Evolutionary conservation across 2,888 invertebrate species (phyloP).

Genomic region (Clunio marinus): DNA sequence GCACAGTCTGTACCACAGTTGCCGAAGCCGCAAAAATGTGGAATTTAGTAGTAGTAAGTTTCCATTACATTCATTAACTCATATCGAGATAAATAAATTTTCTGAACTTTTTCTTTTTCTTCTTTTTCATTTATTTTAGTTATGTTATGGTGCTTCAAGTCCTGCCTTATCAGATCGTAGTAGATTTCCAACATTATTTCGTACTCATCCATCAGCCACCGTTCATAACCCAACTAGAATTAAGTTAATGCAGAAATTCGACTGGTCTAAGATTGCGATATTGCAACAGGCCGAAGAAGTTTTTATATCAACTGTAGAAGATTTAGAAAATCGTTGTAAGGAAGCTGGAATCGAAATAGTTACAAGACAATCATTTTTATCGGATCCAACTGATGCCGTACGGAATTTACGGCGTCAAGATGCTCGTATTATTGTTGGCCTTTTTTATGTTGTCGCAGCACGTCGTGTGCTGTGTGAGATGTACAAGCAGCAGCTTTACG

Average conservation of each 20-base stretch:
- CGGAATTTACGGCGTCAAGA: constrained; percentile 91
- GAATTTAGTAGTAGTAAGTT: constrained; percentile 95
- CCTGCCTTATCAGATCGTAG: constrained; percentile 96
- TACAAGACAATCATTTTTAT: constrained; percentile 92
- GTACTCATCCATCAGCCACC: constrained; percentile 98
- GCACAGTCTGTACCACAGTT: constrained; percentile 97
- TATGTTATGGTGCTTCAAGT: constrained; percentile 98
- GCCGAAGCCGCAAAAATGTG: constrained; percentile 99
- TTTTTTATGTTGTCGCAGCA: constrained; percentile 98
- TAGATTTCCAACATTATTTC: constrained; percentile 95
- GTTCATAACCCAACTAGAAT: constrained; percentile 98
- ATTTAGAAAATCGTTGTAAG: constrained; percentile 89
- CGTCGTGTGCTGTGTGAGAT: constrained; percentile 94
- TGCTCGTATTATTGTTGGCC: constrained; percentile 94
- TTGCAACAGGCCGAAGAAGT: constrained; percentile 98
- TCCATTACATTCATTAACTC: background rate
- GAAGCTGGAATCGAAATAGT: constrained; percentile 91
- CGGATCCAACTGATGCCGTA: constrained; percentile 95
- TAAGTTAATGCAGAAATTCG: constrained; percentile 93
- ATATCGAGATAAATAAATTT: background rate
- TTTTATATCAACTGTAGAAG: constrained; percentile 94
- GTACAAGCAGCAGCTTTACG: constrained; percentile 89
- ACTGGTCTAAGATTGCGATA: constrained; percentile 96
- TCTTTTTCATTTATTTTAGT: constrained; percentile 55
- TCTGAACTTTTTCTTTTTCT: background rate